Percentiles rank a stretch among this genome's conserved stretches.
These are phyloP conservation scores for Pungitius pungitius DNA, from an alignment of 2,113 vertebrate genomes.

Conservation along the genomic window DNA sequence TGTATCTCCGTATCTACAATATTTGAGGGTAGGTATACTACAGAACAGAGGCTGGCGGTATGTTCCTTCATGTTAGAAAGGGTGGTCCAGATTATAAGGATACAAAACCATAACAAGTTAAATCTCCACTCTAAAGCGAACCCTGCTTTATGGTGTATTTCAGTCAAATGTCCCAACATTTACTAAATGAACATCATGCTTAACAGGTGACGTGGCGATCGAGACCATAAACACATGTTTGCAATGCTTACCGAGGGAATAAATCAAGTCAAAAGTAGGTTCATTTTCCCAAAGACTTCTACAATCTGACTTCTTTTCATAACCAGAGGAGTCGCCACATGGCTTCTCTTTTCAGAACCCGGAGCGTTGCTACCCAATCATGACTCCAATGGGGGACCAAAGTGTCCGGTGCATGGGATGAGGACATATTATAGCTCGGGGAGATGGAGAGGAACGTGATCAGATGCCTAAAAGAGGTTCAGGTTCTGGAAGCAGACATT, in stretches of 20 bases:
- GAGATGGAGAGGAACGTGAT: constrained; percentile 64
- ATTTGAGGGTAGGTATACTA: constrained; percentile 28
- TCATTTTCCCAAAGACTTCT: background rate
- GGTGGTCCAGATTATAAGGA: background rate
- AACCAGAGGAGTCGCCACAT: background rate
- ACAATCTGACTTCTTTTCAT: background rate
- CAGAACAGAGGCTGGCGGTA: constrained; percentile 34
- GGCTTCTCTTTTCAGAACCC: background rate
- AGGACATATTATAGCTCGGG: constrained; percentile 63
- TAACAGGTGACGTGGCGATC: background rate
- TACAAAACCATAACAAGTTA: background rate
- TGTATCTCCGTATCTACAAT: constrained; percentile 7
- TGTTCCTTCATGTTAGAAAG: constrained; percentile 78
- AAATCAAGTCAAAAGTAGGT: background rate
- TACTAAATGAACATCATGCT: background rate
- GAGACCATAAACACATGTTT: background rate
- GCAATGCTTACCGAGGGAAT: background rate
- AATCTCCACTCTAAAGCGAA: background rate
- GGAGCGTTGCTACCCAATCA: background rate
- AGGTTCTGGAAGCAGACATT: constrained; percentile 72
- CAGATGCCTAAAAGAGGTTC: constrained; percentile 61
- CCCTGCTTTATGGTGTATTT: background rate
- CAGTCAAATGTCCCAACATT: background rate
- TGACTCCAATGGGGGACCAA: too few species aligned
- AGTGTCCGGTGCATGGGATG: too few species aligned